These are phyloP conservation scores for Hanleya hanleyi DNA, from an alignment of 2,888 invertebrate species.

Conservation along the genomic window DNA sequence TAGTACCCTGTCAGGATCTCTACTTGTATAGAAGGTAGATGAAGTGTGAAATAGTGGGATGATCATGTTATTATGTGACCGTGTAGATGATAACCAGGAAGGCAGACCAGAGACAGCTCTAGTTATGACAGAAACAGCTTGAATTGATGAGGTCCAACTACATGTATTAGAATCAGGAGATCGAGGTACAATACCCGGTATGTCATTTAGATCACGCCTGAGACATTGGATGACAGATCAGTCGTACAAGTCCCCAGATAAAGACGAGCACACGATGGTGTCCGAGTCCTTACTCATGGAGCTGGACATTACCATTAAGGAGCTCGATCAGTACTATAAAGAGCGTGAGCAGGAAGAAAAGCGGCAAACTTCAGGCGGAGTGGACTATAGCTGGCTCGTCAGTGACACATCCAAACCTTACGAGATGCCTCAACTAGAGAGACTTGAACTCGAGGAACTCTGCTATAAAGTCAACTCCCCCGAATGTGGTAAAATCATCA, in stretches of 20 bases:
- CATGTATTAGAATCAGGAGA: no score
- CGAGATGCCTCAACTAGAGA: constrained; percentile 66
- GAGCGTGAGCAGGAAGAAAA: constrained; percentile 54
- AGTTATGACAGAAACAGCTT: no score
- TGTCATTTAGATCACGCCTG: constrained; percentile 29
- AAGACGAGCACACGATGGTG: constrained; percentile 50
- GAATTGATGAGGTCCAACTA: no score
- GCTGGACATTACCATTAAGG: constrained; percentile 58
- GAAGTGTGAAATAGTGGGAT: no score
- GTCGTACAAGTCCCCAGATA: constrained; percentile 43
- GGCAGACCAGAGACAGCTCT: no score
- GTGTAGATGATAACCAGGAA: no score
- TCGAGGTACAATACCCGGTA: no score
- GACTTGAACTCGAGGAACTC: constrained; percentile 67
- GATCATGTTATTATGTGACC: no score
- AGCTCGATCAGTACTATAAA: constrained; percentile 47
- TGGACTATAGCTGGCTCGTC: constrained; percentile 70
- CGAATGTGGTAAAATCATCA: constrained; percentile 65
- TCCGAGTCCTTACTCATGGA: constrained; percentile 60
- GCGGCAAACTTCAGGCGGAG: constrained; percentile 50
- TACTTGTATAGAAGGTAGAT: no score
- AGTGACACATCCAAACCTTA: constrained; percentile 49
- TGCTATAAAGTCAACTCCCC: constrained; percentile 61
- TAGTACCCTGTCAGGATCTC: no score
- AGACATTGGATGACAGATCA: constrained; percentile 40